Evolutionary conservation across 2,888 invertebrate genomes (phyloP).

Genomic region (Augiades crinisus): DNA sequence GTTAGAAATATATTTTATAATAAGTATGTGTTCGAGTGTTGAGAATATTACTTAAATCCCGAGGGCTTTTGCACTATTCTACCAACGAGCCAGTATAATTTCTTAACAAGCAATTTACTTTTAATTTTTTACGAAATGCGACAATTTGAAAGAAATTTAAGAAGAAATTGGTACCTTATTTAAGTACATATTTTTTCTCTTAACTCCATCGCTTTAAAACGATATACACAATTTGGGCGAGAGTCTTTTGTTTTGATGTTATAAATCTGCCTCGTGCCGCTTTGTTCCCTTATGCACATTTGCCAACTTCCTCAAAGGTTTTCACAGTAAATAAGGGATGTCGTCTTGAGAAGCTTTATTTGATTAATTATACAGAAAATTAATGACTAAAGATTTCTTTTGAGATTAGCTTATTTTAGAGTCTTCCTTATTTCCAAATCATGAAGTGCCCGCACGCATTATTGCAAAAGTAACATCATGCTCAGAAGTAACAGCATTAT

Average conservation of each 20-base stretch:
- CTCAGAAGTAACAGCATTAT: neutral
- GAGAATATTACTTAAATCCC: no score
- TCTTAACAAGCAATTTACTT: no score
- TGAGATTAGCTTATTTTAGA: neutral
- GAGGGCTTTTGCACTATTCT: no score
- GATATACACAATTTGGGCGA: neutral
- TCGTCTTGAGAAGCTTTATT: neutral
- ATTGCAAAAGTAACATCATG: no score
- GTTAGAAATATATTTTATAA: no score
- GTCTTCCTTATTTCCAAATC: neutral
- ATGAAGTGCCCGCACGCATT: neutral
- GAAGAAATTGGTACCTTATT: no score
- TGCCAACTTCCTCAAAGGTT: neutral
- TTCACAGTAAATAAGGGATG: neutral
- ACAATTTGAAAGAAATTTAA: no score
- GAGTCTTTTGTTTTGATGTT: neutral
- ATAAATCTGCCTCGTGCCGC: neutral
- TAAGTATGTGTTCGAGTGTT: no score
- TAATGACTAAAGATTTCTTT: neutral
- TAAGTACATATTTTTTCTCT: no score
- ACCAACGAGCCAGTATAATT: no score
- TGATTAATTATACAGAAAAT: neutral
- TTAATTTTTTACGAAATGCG: no score
- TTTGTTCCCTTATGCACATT: neutral
- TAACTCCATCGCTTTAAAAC: neutral